Conservation (phyloP, 1,140 invertebrate species). For the Polypedilum vanderplanki region DNA sequence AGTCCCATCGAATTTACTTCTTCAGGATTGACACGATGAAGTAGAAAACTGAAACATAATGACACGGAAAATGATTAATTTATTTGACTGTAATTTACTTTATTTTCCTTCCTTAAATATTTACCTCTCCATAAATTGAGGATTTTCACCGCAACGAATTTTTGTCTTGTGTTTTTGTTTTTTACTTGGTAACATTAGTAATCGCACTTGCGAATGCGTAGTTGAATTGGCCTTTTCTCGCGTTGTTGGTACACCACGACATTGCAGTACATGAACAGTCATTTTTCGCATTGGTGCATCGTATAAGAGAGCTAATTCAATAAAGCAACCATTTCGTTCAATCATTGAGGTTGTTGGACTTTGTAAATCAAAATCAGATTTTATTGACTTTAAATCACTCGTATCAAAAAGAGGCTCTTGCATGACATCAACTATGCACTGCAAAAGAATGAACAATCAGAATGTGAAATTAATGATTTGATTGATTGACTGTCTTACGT, state of each 20-base stretch:
- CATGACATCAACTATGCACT: constrained; percentile 34
- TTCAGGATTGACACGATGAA: constrained; percentile 86
- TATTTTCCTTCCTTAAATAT: not conserved
- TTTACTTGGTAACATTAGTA: constrained; percentile 80
- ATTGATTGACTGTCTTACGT: constrained; percentile 41
- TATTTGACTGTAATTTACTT: too few relatives aligned
- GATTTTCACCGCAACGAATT: constrained; percentile 77
- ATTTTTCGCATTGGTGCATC: constrained; percentile 82
- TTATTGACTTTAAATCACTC: constrained; percentile 43
- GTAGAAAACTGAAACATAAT: constrained; percentile 55
- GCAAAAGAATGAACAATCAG: constrained; percentile 31
- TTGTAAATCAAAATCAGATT: constrained; percentile 39
- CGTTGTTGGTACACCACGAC: constrained; percentile 63
- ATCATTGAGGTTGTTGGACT: constrained; percentile 31
- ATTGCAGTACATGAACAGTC: constrained; percentile 83
- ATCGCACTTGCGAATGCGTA: constrained; percentile 73
- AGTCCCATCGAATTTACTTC: constrained; percentile 87
- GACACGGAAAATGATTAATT: not conserved
- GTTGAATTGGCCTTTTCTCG: constrained; percentile 55
- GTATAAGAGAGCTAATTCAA: constrained; percentile 83
- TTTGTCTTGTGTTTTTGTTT: constrained; percentile 92
- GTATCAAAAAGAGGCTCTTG: constrained; percentile 46
- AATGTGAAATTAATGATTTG: constrained; percentile 25
- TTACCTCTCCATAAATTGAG: constrained; percentile 77
- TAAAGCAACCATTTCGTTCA: constrained; percentile 57